Evolutionary conservation across 1,140 invertebrate species (phyloP), one percentile per base, ranked within the genome.

Genomic region (Centruroides sculpturatus): DNA sequence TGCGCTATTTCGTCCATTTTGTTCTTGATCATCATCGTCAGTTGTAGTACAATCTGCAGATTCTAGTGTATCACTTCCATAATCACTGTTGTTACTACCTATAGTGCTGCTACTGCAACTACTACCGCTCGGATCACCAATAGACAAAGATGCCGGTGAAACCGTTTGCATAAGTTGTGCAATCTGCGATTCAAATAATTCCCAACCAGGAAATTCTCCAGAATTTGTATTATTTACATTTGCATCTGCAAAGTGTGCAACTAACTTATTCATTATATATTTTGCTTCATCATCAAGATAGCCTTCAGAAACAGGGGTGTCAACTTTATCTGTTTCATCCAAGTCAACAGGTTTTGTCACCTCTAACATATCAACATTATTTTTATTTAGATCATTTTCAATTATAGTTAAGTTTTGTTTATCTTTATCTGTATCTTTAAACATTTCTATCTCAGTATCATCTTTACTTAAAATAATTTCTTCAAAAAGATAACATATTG

Each of bases 31-130:
- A 3, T 64, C 60, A 47, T 64, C 63, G 34, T 66, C 62, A 46
- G 60, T 60, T 41, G 62, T 64, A 36, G 59, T 54, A 41, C 60
- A 62, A 4, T 67, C 66, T 13, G 59, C 52, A 8, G 64, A 66
- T 57, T 67, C 66, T 11, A 67, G 52, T 0, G 66, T 67, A 55
- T 67, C 66, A 56, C 65, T 66, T 3, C 66, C 66, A 56, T 66
- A 67, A 34, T 67, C 66, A 59, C 62, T 64, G 51, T 67, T 67
- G 12, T 66, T 67, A 11, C 61, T 64, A 13, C 62, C 64, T 8
- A 66, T 62, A 47, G 61, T 64, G 56, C 64, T 66, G 23, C 58
- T 63, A 36, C 59, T 65, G 46, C 59, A 59, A 35, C 60, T 63
- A 12, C 56, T 60, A 57, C 57, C 59, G 23, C 55, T 51, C 5